Evolutionary conservation across 37 sponge, comb jelly and placozoan species (phyloP).

Genomic region (Eunapius fragilis): DNA sequence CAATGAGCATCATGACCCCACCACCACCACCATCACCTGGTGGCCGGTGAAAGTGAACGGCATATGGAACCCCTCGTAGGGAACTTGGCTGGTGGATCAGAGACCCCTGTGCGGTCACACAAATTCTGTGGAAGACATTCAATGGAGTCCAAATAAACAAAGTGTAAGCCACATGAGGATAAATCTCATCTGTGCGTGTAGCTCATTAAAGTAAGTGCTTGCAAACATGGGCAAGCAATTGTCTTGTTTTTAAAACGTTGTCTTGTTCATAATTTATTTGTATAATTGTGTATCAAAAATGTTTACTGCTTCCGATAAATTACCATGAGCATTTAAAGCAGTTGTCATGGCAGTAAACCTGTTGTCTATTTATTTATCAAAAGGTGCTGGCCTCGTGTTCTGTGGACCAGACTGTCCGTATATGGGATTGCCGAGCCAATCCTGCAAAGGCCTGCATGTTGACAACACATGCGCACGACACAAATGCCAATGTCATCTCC

Average conservation of each 20-base stretch:
- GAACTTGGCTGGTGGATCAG: slow-evolving; percentile 86
- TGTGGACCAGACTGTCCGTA: slow-evolving; percentile 81
- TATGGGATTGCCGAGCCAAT: slow-evolving; percentile 92
- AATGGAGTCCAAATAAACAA: slow-evolving; percentile 99
- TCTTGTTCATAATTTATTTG: too few relatives aligned
- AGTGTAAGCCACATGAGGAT: slow-evolving; percentile 72
- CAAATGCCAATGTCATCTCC: slow-evolving; percentile 96
- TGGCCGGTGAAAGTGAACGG: slow-evolving; percentile 90
- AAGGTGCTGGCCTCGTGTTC: slow-evolving; percentile 98
- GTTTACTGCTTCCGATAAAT: too few relatives aligned
- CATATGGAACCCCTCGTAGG: slow-evolving; percentile 83
- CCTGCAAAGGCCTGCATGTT: slow-evolving; percentile 95
- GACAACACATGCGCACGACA: slow-evolving; percentile 87
- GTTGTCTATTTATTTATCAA: too few relatives aligned
- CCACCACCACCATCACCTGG: slow-evolving; percentile 77
- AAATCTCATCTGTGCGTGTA: too few relatives aligned
- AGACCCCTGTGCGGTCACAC: slow-evolving; percentile 82
- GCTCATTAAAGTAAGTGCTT: too few relatives aligned
- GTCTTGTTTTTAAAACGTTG: too few relatives aligned
- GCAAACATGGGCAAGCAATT: too few relatives aligned
- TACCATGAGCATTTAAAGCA: too few relatives aligned
- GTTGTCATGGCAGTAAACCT: too few relatives aligned
- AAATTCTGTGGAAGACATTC: slow-evolving; percentile 93
- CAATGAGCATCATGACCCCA: slow-evolving; percentile 94
- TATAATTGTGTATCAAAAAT: too few relatives aligned